Evolutionary conservation across 64 coral and sea anemone species (phyloP), one percentile per base, ranked within the genome.

Genomic region (Stichodactyla helianthus): DNA sequence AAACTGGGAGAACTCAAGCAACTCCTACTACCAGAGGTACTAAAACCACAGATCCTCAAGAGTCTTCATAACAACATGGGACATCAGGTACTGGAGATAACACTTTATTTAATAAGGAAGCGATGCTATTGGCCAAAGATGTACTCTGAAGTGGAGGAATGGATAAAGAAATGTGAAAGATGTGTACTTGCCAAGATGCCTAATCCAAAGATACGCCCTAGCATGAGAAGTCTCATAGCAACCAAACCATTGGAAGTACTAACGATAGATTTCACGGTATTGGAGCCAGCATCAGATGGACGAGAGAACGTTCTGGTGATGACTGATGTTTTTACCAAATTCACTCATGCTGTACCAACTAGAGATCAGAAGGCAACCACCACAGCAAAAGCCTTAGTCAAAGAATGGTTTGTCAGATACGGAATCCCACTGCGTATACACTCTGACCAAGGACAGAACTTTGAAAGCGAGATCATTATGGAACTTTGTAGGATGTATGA

Each of bases 321-420:
- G 87, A 88, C 87, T 5, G 87, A 88, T 88, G 18, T 65, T 13
- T 86, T 86, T 35, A 86, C 84, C 5, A 86, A 86, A 16, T 86
- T 86, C 23, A 86, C 84, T 20, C 84, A 86, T 12, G 84, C 84
- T 17, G 84, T 86, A 8, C 84, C 84, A 68, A 86, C 55, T 4
- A 86, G 19, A 52, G 84, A 86, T 7, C 84, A 82, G 15, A 51
- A 54, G 0, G 79, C n/a, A 8, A 51, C 51, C 4, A 82, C 79
- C 2, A 31, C 28, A 52, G 79, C 26, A 1, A 82, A 82, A 82
- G 17, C 4, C 0, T 4, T 82, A 5, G 8, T 54, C 0, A 31
- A 50, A 11, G 28, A 82, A 22, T 82, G 79, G 79, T 17, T 82
- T 54, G 8, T 28, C 8, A 19, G 7, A 11, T 82, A 82, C 5